Base-by-base conservation (phyloP, 2,113 vertebrate genomes). In the Rhinolophus sinicus region DNA sequence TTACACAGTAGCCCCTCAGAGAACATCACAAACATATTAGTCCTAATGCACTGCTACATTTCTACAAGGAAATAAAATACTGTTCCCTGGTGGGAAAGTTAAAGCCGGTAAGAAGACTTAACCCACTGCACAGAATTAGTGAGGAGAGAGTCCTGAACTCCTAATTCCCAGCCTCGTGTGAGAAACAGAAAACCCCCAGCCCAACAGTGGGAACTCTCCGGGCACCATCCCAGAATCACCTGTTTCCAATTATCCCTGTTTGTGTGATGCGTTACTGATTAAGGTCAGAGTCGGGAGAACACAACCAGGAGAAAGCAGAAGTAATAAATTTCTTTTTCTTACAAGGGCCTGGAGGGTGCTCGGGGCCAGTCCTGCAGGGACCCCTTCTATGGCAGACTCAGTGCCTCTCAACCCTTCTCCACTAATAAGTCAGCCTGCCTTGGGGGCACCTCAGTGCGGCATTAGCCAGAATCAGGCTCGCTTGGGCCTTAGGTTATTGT, bases 181-280 rank as follows among this genome's bases (percentile, higher is more conserved):
- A 88, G 85, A 93, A 93, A 77, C n/a, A 72, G 75, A 86, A 91
- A 81, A 80, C 56, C n/a, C 72, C 50, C 47, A 30, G 30, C 58
- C 77, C 54, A 15, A 26, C 60, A 22, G 33, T 3, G 3, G 10
- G 56, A 92, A 64, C 67, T 15, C 78, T 64, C 70, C 58, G 40
- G 90, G 44, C 38, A 14, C 72, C 8, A 18, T 38, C 67, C 50
- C 44, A 65, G 67, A 28, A 60, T 65, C 95, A 76, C 95, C 83
- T 95, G 77, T 72, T 97, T 93, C 93, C 86, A 89, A 96, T 97
- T 97, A 95, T 70, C 82, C 44, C 81, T 50, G 69, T 80, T 81
- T 18, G 22, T 40, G 88, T 5, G 38, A 90, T 64, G 88, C 87
- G 82, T 40, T 76, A 35, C 82, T 93, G 86, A 54, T 24, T 75